Base-by-base conservation (phyloP, 2,113 vertebrate genomes). In the Turdus rufiventris region DNA sequence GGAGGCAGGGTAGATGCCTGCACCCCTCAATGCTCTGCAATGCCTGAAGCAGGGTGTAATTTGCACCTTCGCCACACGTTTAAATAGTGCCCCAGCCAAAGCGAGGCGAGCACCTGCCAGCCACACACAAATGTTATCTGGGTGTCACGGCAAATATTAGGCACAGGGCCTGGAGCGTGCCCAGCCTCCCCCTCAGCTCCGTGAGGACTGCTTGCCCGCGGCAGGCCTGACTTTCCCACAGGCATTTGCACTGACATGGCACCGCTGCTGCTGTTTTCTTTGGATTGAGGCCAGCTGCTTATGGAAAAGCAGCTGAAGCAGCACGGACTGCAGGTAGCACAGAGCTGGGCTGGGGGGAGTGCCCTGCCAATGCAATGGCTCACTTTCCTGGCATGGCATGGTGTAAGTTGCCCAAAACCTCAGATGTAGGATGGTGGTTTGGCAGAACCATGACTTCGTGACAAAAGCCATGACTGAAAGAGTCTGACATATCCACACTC, bases 401-500 rank as follows among this genome's bases (percentile, higher is more conserved):
- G 63, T 65, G 28, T 48, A 48, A 88, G 77, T 45, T 15, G 0
- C 70, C 85, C 73, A 83, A 88, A 93, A 91, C 85, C 91, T 88
- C 85, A 90, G 67, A 85, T 70, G 42, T 6, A 47, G 48, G 75
- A 88, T 74, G 65, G 63, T 92, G 79, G 79, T 95, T 96, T 96
- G 91, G 88, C 94, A 94, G 33, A 79, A 36, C 43, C 25, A 65
- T 78, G 91, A 71, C 88, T 95, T 68, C 23, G 29, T 96, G 91
- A 97, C 94, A 97, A 68, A 75, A 86, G 75, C 45, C 93, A 94
- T 53, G 88, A 36, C 91, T 74, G 79, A 72, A 93, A 68, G 65
- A 63, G 34, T 88, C 67, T 78, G 85, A 74, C 56, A 42, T 48
- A 93, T 38, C 31, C 67, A 34, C 57, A 38, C n/a, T 90, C 74